phyloP scores from a whole-genome alignment of 2,888 invertebrate species.

The Onthophagus sagittarius region DNA sequence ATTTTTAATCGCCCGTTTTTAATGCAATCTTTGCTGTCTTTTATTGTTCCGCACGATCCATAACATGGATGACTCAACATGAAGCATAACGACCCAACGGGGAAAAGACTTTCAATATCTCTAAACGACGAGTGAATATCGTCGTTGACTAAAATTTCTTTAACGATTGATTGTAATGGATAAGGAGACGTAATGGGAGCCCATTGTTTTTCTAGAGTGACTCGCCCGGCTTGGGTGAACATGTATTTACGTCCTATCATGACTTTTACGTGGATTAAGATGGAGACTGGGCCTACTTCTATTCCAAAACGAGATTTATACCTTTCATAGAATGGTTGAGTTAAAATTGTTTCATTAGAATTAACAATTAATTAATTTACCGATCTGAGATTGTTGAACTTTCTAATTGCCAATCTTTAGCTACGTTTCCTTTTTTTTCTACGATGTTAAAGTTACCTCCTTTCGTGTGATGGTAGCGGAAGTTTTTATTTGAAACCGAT shows the following conservation, averaged over 20 bases:
- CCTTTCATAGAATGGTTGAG: conserved; percentile 48
- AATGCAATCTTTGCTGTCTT: conserved; percentile 52
- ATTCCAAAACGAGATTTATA: conserved; percentile 74
- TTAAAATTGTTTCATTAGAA: conserved; percentile 27
- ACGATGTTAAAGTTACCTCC: conserved; percentile 49
- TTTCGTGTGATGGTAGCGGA: conserved; percentile 49
- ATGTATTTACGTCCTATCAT: conserved; percentile 66
- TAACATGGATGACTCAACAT: conserved; percentile 77
- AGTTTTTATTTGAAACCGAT: conserved; percentile 57
- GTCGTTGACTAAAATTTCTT: conserved; percentile 51
- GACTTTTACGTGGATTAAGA: conserved; percentile 67
- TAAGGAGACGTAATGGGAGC: conserved; percentile 58
- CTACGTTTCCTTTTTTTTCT: conserved; percentile 49
- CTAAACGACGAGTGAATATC: conserved; percentile 44
- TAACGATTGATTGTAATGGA: conserved; percentile 66
- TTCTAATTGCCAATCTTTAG: conserved; percentile 52
- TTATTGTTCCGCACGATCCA: conserved; percentile 74
- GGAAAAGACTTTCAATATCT: conserved; percentile 63
- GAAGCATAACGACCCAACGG: conserved; percentile 65
- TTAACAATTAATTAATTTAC: conserved; percentile 48
- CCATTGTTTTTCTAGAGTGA: conserved; percentile 72
- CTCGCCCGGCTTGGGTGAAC: conserved; percentile 56
- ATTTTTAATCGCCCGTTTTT: conserved; percentile 62
- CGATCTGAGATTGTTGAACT: conserved; percentile 55
- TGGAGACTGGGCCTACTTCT: conserved; percentile 63